Evolutionary conservation across 2,113 vertebrate species (phyloP), one percentile per base, ranked within the genome.

Genomic region (Anolis sagrei): DNA sequence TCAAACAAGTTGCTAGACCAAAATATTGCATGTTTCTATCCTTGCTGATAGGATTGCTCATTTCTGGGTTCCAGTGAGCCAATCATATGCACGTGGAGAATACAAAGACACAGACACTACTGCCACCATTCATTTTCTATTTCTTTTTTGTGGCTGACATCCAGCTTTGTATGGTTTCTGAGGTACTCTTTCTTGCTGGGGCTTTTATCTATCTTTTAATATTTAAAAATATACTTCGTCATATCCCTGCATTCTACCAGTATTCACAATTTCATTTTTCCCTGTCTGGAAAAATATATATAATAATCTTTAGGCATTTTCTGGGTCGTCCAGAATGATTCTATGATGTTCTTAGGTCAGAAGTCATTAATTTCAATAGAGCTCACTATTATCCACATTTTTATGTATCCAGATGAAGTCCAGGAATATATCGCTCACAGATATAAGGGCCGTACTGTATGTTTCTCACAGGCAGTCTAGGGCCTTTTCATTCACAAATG

Each of bases 401-500:
- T 44, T 44, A 5, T 5, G 5, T 44, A 44, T 44, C 39, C 39
- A 44, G 39, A 44, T 44, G 39, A 44, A 44, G 39, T 44, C 39
- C 39, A 44, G 39, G 39, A 44, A 44, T 44, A 44, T 44, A 44
- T 44, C 39, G 5, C 39, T 44, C 39, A 44, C 39, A 44, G 39
- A 44, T 44, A 44, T 44, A 44, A 79, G 84, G 23, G 27, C 79
- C 14, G 9, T 82, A 0, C 77, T 84, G 66, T 16, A 34, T 68
- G 16, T 61, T 16, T 62, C 75, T 82, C 82, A 51, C 29, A 18
- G 49, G n/a, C 29, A 68, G 8, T 76, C 32, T 76, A 27, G 44
- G n/a, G 34, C 16, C 51, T 29, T 34, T 34, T 34, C 23, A 23
- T 76, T 82, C 48, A 36, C 86, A 87, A 86, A 76, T 77, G 27